Evolutionary conservation across 2,888 invertebrate genomes (phyloP).

Genomic region (Drosophila ustulata): DNA sequence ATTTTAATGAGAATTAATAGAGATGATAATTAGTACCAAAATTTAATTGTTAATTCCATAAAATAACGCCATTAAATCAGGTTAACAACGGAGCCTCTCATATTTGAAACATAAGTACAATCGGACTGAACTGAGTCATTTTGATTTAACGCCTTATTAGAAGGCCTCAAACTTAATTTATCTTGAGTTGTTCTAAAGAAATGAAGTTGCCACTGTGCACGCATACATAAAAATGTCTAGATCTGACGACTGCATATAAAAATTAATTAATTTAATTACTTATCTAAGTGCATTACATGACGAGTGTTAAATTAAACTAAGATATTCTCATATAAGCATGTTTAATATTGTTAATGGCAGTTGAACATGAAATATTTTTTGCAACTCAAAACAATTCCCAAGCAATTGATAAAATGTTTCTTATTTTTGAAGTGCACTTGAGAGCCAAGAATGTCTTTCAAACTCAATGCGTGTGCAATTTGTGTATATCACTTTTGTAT

Average conservation of each 20-base stretch:
- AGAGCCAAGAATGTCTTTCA: slow-evolving; percentile 53
- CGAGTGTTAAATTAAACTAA: slow-evolving; percentile 42
- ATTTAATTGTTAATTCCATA: background rate
- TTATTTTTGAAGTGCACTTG: slow-evolving; percentile 57
- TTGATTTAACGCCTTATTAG: slow-evolving; percentile 43
- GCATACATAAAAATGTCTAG: slow-evolving; percentile 50
- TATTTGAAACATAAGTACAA: slow-evolving; percentile 34
- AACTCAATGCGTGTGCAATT: slow-evolving; percentile 60
- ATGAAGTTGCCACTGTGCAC: slow-evolving; percentile 52
- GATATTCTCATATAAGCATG: slow-evolving; percentile 21
- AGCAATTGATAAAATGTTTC: slow-evolving; percentile 23
- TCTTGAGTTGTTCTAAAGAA: slow-evolving; percentile 16
- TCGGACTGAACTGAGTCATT: slow-evolving; percentile 45
- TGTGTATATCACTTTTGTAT: slow-evolving; percentile 8
- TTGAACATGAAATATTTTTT: slow-evolving; percentile 52
- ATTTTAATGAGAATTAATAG: background rate
- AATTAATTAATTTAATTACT: slow-evolving; percentile 79
- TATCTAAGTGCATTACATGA: slow-evolving; percentile 56
- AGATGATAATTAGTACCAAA: background rate
- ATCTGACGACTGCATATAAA: slow-evolving; percentile 61
- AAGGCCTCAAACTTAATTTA: slow-evolving; percentile 53
- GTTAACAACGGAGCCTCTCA: background rate
- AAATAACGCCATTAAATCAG: background rate
- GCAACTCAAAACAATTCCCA: slow-evolving; percentile 40
- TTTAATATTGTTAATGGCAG: slow-evolving; percentile 51